Percentiles rank a stretch among this genome's conserved stretches.
phyloP scores from a whole-genome alignment of 92 coral and sea anemone genomes.

The Palythoa heliodiscus region DNA sequence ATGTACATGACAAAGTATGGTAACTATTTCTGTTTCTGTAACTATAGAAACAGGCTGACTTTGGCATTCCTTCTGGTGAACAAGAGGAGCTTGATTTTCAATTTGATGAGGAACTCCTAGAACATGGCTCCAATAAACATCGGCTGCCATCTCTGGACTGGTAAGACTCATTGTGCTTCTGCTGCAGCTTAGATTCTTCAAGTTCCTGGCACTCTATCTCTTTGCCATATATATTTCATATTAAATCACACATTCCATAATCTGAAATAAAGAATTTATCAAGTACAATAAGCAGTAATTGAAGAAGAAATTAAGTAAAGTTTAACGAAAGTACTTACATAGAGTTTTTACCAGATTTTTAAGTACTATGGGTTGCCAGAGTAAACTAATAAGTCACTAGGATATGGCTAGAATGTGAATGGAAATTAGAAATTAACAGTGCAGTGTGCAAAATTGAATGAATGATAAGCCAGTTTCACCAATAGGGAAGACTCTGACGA shows the following conservation, averaged over 20 bases:
- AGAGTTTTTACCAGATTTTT: too few relatives aligned
- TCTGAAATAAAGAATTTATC: too few relatives aligned
- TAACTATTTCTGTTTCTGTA: background rate
- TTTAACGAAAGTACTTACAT: too few relatives aligned
- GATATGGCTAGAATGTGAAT: background rate
- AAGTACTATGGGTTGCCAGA: too few relatives aligned
- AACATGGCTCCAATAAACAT: constrained; percentile 70
- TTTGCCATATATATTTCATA: too few relatives aligned
- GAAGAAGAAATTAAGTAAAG: too few relatives aligned
- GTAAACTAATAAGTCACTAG: too few relatives aligned
- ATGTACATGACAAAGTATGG: too few relatives aligned
- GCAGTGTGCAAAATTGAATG: background rate
- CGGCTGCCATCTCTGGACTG: constrained; percentile 68
- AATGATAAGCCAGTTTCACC: background rate
- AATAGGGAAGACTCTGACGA: constrained; percentile 91
- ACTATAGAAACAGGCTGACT: constrained; percentile 18
- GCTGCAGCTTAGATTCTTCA: too few relatives aligned
- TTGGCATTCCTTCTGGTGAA: constrained; percentile 59
- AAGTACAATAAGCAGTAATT: too few relatives aligned
- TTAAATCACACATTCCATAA: too few relatives aligned
- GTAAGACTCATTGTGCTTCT: constrained; percentile 33
- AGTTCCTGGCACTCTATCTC: too few relatives aligned
- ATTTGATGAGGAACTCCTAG: constrained; percentile 94
- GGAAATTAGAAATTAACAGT: background rate
- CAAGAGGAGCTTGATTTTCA: constrained; percentile 96